These are phyloP conservation scores for Allygus modestus DNA, from an alignment of 2,888 invertebrate species.

Conservation along the genomic window DNA sequence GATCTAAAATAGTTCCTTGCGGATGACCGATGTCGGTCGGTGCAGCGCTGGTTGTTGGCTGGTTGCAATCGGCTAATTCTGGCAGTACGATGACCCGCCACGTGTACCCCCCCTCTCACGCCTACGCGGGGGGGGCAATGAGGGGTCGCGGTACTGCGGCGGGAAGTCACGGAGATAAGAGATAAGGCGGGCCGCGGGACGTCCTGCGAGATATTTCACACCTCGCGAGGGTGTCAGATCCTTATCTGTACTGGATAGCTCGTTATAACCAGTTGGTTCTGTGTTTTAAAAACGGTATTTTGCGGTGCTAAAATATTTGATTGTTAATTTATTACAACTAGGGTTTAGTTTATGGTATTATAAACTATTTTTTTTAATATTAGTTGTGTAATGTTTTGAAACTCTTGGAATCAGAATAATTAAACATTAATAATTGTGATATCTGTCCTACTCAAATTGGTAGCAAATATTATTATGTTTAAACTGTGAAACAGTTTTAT, in stretches of 20 bases:
- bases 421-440: too few species aligned
- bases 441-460: too few species aligned
- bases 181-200: slow-evolving; percentile 19
- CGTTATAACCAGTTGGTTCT: too few species aligned
- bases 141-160: neutral
- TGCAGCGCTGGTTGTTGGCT: slow-evolving; percentile 34
- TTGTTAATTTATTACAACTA: too few species aligned
- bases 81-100: slow-evolving; percentile 40
- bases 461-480: too few species aligned
- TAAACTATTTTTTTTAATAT: too few species aligned
- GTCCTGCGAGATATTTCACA: neutral
- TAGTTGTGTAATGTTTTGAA: too few species aligned
- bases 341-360: too few species aligned
- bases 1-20: slow-evolving; percentile 29
- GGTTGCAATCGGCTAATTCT: slow-evolving; percentile 52
- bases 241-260: neutral
- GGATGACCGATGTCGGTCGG: slow-evolving; percentile 28
- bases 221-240: neutral
- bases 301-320: too few species aligned
- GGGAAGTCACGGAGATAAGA: slow-evolving; percentile 30
- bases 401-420: too few species aligned
- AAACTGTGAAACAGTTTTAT: too few species aligned
- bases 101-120: neutral
- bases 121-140: neutral
- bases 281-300: too few species aligned